Conservation (phyloP, 2,888 invertebrate species). For the Tenthredo amoena region DNA sequence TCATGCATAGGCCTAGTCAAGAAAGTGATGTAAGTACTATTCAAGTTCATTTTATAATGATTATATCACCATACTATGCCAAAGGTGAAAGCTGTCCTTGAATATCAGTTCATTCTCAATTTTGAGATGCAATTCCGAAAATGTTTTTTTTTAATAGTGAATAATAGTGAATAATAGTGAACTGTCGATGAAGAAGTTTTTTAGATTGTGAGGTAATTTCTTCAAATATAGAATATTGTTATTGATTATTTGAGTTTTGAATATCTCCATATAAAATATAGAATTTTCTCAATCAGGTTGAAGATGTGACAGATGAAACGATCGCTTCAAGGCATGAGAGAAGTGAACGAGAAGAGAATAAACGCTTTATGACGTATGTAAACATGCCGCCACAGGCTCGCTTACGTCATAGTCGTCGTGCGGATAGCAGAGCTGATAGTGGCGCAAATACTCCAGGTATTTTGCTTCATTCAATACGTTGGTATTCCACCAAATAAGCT, state of each 20-base stretch:
- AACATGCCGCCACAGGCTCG: slow-evolving; percentile 78
- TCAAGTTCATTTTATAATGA: not conserved
- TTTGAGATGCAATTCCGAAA: not conserved
- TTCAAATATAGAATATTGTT: not conserved
- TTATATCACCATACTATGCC: not conserved
- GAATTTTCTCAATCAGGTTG: slow-evolving; percentile 78
- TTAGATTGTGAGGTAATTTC: not conserved
- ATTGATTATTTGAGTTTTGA: not conserved
- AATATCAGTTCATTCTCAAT: not conserved
- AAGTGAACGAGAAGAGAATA: slow-evolving; percentile 90
- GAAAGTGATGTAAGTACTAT: slow-evolving; percentile 80
- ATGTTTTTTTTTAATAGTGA: not conserved
- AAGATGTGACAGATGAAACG: slow-evolving; percentile 90
- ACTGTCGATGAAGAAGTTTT: not conserved
- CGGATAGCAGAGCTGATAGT: slow-evolving; percentile 84
- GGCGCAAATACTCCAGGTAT: slow-evolving; percentile 86
- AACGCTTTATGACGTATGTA: slow-evolving; percentile 84
- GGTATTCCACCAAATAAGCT: not conserved
- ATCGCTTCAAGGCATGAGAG: slow-evolving; percentile 87
- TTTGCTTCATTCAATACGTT: not conserved
- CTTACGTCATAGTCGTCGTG: slow-evolving; percentile 83
- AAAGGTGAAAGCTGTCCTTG: not conserved
- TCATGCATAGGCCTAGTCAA: slow-evolving; percentile 80
- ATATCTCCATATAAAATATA: not conserved
- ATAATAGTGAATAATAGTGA: not conserved